These are phyloP conservation scores for Megalops atlanticus DNA, from an alignment of 2,113 vertebrate species.

Conservation along the genomic window DNA sequence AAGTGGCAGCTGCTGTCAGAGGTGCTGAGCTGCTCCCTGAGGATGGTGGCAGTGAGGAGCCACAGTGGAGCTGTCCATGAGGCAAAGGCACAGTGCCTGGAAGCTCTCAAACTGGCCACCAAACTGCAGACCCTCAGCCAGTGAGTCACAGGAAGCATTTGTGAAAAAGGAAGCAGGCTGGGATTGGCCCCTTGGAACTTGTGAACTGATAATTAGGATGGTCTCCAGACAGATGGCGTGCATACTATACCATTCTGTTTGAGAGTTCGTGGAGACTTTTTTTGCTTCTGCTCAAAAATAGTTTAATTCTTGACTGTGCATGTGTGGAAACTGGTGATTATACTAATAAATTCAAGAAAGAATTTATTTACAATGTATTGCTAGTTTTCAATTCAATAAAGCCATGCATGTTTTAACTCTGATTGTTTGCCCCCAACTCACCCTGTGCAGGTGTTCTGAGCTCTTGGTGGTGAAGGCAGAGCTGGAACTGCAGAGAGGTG, in stretches of 20 bases:
- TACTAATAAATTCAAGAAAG: no score
- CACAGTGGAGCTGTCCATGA: slow-evolving; percentile 72
- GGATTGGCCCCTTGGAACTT: no score
- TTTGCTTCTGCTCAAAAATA: no score
- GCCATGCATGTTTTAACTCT: neutral
- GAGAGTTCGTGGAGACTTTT: no score
- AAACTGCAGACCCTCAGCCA: slow-evolving; percentile 79
- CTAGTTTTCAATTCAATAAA: no score
- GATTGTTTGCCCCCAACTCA: neutral
- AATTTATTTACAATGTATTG: no score
- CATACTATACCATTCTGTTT: no score
- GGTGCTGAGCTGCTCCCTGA: slow-evolving; percentile 76
- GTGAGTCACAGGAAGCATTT: slow-evolving; percentile 75
- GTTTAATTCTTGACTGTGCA: no score
- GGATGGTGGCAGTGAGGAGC: slow-evolving; percentile 72
- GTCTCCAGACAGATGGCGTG: no score
- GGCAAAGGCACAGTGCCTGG: slow-evolving; percentile 84
- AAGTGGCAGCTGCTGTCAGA: slow-evolving; percentile 90
- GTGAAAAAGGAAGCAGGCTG: no score
- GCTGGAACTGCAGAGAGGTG: slow-evolving; percentile 79
- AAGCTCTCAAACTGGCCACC: slow-evolving; percentile 80
- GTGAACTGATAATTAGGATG: no score
- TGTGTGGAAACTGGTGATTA: no score
- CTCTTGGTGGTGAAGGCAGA: slow-evolving; percentile 85
- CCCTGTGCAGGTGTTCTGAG: slow-evolving; percentile 73